Percentiles rank a stretch among this genome's conserved stretches.
Conservation (phyloP, 2,888 invertebrate species). For the Aproaerema taeniolella region DNA sequence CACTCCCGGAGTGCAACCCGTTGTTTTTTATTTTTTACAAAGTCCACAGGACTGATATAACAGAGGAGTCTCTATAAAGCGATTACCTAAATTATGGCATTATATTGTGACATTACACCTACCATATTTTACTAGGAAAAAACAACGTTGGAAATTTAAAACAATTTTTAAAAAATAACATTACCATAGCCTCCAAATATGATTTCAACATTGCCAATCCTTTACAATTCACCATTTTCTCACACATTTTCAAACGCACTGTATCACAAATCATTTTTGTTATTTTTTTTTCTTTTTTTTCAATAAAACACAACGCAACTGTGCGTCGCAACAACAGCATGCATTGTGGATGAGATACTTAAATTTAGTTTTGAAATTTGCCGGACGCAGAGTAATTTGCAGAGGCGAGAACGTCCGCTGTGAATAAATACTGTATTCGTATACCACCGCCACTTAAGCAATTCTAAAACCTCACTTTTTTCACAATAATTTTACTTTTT, state of each 20-base stretch:
- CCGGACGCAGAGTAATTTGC: conserved; percentile 55
- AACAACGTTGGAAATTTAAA: not conserved
- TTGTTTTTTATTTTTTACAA: too few species aligned
- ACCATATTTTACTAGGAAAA: too few species aligned
- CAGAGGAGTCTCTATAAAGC: too few species aligned
- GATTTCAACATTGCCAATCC: conserved; percentile 58
- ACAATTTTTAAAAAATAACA: not conserved
- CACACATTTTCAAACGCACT: conserved; percentile 58
- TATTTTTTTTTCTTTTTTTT: conserved; percentile 20
- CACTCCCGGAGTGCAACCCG: too few species aligned
- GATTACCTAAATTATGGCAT: too few species aligned
- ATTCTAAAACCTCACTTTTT: conserved; percentile 13
- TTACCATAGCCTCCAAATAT: conserved; percentile 61
- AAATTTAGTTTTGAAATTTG: conserved; percentile 50
- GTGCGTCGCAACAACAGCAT: conserved; percentile 33
- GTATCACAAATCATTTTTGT: conserved; percentile 60
- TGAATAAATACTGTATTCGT: conserved; percentile 14
- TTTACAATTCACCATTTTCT: conserved; percentile 62
- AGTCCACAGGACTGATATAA: too few species aligned
- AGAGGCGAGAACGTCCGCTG: conserved; percentile 18
- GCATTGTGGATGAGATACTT: conserved; percentile 38
- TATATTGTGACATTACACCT: too few species aligned
- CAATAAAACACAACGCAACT: conserved; percentile 28
- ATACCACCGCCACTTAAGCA: conserved; percentile 12
- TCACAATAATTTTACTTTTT: conserved; percentile 8